Evolutionary conservation across 1,140 invertebrate genomes (phyloP).

Genomic region (Fopius arisanus): DNA sequence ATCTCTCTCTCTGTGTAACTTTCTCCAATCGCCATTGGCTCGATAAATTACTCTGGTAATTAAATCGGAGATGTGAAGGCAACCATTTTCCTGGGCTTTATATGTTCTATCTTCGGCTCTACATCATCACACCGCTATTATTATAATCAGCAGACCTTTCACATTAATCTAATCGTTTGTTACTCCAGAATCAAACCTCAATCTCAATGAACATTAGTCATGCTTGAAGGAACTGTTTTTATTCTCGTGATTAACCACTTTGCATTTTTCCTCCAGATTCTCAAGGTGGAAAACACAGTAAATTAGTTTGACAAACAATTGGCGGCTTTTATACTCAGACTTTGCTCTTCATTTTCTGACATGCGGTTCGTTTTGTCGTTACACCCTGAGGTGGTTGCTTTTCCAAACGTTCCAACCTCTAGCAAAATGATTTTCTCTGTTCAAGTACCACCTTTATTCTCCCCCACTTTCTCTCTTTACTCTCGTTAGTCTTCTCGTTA

Average conservation of each 20-base stretch:
- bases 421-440: neutral
- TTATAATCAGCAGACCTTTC: neutral
- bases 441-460: constrained; percentile 11
- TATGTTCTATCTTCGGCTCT: neutral
- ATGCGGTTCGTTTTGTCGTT: constrained; percentile 1
- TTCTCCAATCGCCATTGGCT: constrained; percentile 54
- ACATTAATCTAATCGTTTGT: neutral
- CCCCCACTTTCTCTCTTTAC: constrained; percentile 18
- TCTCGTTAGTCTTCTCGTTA: constrained; percentile 48
- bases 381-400: constrained; percentile 3
- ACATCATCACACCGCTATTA: neutral
- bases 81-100: constrained; percentile 50
- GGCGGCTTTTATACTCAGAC: constrained; percentile 38
- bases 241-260: neutral
- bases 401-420: neutral
- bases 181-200: no score
- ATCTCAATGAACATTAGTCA: neutral
- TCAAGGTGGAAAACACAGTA: neutral
- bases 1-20: constrained; percentile 42
- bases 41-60: constrained; percentile 65
- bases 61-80: constrained; percentile 57
- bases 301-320: constrained; percentile 36
- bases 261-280: neutral
- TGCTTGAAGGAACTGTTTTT: neutral
- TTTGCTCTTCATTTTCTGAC: neutral